These are phyloP conservation scores for Crocuta crocuta DNA, from an alignment of 2,113 vertebrate genomes.

Conservation along the genomic window DNA sequence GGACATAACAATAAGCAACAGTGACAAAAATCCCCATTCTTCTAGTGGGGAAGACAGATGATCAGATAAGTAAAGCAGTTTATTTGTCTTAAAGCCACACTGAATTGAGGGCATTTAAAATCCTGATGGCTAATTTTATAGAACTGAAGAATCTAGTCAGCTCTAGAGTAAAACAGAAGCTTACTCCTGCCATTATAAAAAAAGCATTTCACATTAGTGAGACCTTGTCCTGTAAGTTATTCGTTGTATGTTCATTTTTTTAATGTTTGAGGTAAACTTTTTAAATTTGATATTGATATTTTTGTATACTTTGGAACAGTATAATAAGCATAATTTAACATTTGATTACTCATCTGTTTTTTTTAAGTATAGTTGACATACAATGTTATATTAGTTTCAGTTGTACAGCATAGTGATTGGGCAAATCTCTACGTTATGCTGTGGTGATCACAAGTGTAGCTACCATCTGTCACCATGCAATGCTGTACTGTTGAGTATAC, in stretches of 20 bases:
- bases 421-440: background rate
- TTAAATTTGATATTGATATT: background rate
- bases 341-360: background rate
- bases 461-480: background rate
- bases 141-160: conserved; percentile 23
- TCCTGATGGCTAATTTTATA: conserved; percentile 40
- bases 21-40: background rate
- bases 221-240: background rate
- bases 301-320: background rate
- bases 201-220: background rate
- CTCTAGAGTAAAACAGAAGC: background rate
- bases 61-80: background rate
- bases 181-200: background rate
- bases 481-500: background rate
- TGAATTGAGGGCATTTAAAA: conserved; percentile 32
- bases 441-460: background rate
- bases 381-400: background rate
- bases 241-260: background rate
- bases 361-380: background rate
- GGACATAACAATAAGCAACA: background rate
- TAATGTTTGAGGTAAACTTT: background rate
- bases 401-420: background rate
- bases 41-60: background rate
- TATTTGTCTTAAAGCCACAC: background rate
- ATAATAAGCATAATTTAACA: background rate